phyloP scores from a whole-genome alignment of 2,113 vertebrate genomes.

The Ovis aries region ARS-UI_Ramb_v3.0 NC_056058.1:57265001-57265500 shows the following conservation, averaged over 20 bases:
- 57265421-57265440: background rate
- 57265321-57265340: background rate
- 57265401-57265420: background rate
- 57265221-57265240: background rate
- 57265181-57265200: background rate
- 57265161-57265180: background rate
- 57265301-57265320: background rate
- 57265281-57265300: rapidly evolving
- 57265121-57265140: background rate
- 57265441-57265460: background rate
- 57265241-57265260: background rate
- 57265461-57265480: background rate
- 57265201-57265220: background rate
- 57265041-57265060: background rate
- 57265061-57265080: background rate
- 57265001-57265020: background rate
- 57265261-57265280: background rate
- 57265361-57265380: background rate
- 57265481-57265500: background rate
- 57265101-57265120: background rate
- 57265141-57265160: background rate
- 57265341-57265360: background rate
- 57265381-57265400: background rate
- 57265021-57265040: background rate
- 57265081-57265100: background rate